Percentiles rank a stretch among this genome's conserved stretches.
Evolutionary conservation across 2,797 vertebrate species (phyloP).

Genomic region (Xiphorhynchus erythropygius): DNA sequence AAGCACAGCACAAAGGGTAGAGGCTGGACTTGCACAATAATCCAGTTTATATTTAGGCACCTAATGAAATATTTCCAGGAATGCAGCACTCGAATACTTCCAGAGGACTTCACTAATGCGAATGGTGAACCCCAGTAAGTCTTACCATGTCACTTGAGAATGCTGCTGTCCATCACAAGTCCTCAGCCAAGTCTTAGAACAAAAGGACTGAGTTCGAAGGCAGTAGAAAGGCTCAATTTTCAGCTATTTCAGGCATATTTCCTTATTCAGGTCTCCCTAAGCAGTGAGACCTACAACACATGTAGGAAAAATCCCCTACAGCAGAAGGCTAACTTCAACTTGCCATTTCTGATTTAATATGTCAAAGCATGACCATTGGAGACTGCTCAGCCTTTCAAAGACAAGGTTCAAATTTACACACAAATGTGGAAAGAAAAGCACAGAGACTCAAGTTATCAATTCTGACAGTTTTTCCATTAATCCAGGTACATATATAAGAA

Average conservation of each 20-base stretch:
- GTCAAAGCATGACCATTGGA: not conserved
- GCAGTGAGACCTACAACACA: not conserved
- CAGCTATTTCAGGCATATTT: not conserved
- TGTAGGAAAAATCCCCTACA: not conserved
- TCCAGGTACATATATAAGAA: not conserved
- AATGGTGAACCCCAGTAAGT: not conserved
- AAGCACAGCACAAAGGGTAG: slow-evolving; percentile 14
- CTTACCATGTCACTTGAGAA: rapidly evolving
- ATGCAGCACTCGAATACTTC: not conserved
- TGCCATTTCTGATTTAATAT: slow-evolving; percentile 46
- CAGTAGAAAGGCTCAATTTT: not conserved
- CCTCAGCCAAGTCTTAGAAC: not conserved
- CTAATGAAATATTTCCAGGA: slow-evolving; percentile 45
- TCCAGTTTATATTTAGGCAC: slow-evolving; percentile 53
- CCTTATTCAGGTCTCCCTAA: not conserved
- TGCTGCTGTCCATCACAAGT: not conserved
- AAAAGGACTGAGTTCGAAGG: not conserved
- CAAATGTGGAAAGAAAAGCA: not conserved
- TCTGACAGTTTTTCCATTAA: not conserved
- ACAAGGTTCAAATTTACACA: not conserved
- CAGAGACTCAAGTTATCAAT: not conserved
- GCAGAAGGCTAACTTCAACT: not conserved
- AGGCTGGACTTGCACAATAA: slow-evolving; percentile 11
- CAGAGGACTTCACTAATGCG: not conserved
- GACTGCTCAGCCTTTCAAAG: not conserved